Base-by-base conservation (phyloP, 1,140 invertebrate genomes). In the Bombyx mandarina region DNA sequence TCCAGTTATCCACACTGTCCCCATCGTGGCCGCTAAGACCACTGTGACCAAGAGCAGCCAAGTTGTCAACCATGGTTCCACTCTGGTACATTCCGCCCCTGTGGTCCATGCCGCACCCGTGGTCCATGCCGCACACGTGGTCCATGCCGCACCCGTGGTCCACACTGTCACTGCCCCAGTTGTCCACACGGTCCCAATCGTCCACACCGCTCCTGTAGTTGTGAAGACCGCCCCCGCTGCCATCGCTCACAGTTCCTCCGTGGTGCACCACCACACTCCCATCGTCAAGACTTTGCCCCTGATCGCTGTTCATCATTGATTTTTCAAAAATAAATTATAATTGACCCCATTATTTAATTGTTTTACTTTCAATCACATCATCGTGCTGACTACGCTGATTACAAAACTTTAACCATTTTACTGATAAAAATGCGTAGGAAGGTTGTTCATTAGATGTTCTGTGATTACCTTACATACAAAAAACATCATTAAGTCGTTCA, bases 271-370 rank as follows among this genome's bases (percentile, higher is more conserved):
- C 56, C 77, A 88, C 56, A 74, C 88, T 43, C 79, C 89, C n/a
- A 76, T 89, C 51, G 82, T 90, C 70, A 89, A 90, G 62, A 72
- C 88, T 54, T 85, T 90, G 53, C 88, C 89, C n/a, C 72, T 90
- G 35, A 67, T 90, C 43, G 80, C 89, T 53, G 85, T 88, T 71
- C 88, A 87, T 62, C 78, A 83, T 46, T 65, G 44, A 61, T 58
- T 6, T 45, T 44, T 54, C 42, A 49, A 56, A 49, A 43, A 52
- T 10, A 55, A 43, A 47, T 45, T 60, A 56, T 57, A 51, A 47
- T 35, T 35, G 26, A 35, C 12, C 7, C 8, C 45, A 18, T 45
- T 55, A 10, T 42, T 55, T 49, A 48, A 7, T 45, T 10, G 42
- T 62, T 58, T 58, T 58, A 54, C 54, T 56, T 26, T 8, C 45